A percentile compares a stretch with the other conserved stretches of the same genome.
These are phyloP conservation scores for Orthosia cruda DNA, from an alignment of 2,888 invertebrate species.

Conservation along the genomic window DNA sequence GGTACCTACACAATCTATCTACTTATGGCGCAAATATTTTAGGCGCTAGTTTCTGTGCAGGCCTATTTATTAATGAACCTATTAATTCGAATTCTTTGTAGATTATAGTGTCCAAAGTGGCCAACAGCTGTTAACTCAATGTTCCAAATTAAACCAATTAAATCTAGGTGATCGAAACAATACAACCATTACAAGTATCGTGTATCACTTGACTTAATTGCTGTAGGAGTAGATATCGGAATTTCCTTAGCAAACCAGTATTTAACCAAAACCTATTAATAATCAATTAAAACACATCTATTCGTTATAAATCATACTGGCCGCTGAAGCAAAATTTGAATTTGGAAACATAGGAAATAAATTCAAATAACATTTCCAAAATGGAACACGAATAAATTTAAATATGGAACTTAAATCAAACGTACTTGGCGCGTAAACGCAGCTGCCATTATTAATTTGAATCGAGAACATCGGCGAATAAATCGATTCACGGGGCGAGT, in stretches of 20 bases:
- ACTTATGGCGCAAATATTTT: neutral
- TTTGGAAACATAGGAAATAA: slow-evolving; percentile 76
- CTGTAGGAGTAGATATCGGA: slow-evolving; percentile 54
- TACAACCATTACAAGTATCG: slow-evolving; percentile 32
- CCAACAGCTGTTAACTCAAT: slow-evolving; percentile 25
- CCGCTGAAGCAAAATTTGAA: slow-evolving; percentile 72
- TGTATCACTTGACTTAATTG: slow-evolving; percentile 53
- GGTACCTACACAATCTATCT: too few relatives aligned
- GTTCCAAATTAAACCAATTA: slow-evolving; percentile 36
- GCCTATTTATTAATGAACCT: neutral
- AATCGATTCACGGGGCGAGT: slow-evolving; percentile 75
- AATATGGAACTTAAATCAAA: slow-evolving; percentile 79
- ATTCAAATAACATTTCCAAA: slow-evolving; percentile 73
- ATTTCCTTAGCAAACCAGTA: slow-evolving; percentile 71
- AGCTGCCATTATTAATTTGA: slow-evolving; percentile 84
- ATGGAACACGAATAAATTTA: slow-evolving; percentile 85
- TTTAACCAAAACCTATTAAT: slow-evolving; percentile 77
- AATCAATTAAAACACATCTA: slow-evolving; percentile 80
- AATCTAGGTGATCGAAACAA: slow-evolving; percentile 32
- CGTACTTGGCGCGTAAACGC: slow-evolving; percentile 79
- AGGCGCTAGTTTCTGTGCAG: too few relatives aligned
- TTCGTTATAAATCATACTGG: slow-evolving; percentile 81
- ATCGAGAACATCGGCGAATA: slow-evolving; percentile 80
- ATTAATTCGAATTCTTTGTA: slow-evolving; percentile 15
- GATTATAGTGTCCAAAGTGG: neutral